phyloP scores from a whole-genome alignment of 2,113 vertebrate genomes.

The Perca schrenkii region DNA sequence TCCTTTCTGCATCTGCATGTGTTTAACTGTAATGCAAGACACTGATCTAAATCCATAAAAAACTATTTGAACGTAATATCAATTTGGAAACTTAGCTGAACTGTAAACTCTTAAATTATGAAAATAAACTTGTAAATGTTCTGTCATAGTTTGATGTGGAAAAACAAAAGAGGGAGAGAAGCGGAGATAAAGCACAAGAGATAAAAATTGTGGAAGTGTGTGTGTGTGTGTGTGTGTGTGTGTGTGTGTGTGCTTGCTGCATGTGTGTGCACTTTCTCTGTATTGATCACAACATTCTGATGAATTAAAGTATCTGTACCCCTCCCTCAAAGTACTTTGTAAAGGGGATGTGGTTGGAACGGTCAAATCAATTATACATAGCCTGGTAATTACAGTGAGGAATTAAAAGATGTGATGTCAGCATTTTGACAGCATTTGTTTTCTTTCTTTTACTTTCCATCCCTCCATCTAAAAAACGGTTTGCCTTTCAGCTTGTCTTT shows the following conservation, averaged over 20 bases:
- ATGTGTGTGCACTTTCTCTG: slow-evolving; percentile 19
- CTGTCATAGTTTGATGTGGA: background rate
- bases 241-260: slow-evolving; percentile 14
- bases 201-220: slow-evolving; percentile 17
- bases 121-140: background rate
- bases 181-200: background rate
- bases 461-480: slow-evolving; percentile 52
- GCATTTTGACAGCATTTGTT: slow-evolving; percentile 64
- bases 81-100: background rate
- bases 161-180: background rate
- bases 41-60: background rate
- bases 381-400: slow-evolving; percentile 83
- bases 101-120: background rate
- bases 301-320: slow-evolving; percentile 77
- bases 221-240: slow-evolving; percentile 16
- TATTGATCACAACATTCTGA: slow-evolving; percentile 67
- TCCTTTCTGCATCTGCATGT: background rate
- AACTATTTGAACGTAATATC: background rate
- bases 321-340: slow-evolving; percentile 78
- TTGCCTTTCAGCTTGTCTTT: slow-evolving; percentile 53
- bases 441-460: slow-evolving; percentile 22
- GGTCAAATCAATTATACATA: slow-evolving; percentile 85
- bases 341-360: slow-evolving; percentile 77
- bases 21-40: background rate
- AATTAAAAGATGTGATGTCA: slow-evolving; percentile 86